A percentile compares a stretch with the other conserved stretches of the same genome.
These are phyloP conservation scores for Percopsis omiscomaycus DNA, from an alignment of 2,797 vertebrate genomes.

Conservation along the genomic window DNA sequence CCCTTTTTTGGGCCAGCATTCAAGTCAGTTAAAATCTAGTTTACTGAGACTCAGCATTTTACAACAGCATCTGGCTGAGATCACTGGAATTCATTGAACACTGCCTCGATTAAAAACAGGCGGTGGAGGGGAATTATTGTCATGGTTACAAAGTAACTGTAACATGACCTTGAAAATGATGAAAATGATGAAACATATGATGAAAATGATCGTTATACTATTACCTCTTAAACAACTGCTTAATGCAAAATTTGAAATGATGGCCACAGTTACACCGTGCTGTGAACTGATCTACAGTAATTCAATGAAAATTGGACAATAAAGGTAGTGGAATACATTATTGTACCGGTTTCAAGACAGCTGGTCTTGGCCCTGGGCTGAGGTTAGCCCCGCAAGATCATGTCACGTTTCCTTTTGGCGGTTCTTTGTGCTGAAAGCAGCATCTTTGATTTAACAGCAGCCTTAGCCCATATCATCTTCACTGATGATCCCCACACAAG, in stretches of 20 bases:
- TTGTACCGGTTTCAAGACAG: conserved; percentile 16
- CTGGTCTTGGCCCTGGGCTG: conserved; percentile 20
- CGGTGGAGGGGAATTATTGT: conserved; percentile 12
- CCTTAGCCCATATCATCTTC: conserved; percentile 18
- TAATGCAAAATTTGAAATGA: conserved; percentile 28
- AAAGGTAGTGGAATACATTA: conserved; percentile 41
- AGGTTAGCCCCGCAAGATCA: conserved; percentile 27
- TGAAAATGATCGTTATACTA: too few species aligned
- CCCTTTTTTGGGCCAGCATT: neutral
- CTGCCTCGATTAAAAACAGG: conserved; percentile 13
- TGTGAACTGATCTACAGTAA: conserved; percentile 29
- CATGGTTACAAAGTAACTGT: conserved; percentile 22
- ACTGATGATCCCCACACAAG: conserved; percentile 40
- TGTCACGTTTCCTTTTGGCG: conserved; percentile 1
- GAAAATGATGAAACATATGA: too few species aligned
- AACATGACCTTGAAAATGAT: conserved; percentile 18
- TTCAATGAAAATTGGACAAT: conserved; percentile 44
- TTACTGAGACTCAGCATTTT: conserved; percentile 30
- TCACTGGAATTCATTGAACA: conserved; percentile 22
- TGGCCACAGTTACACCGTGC: conserved; percentile 15
- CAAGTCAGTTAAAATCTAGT: conserved; percentile 37
- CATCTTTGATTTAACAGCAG: conserved; percentile 41
- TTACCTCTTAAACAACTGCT: conserved; percentile 26
- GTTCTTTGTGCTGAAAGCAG: conserved; percentile 29
- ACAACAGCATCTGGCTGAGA: conserved; percentile 30